phyloP scores from a whole-genome alignment of 2,797 vertebrate genomes.

The Rhynchonycteris naso region DNA sequence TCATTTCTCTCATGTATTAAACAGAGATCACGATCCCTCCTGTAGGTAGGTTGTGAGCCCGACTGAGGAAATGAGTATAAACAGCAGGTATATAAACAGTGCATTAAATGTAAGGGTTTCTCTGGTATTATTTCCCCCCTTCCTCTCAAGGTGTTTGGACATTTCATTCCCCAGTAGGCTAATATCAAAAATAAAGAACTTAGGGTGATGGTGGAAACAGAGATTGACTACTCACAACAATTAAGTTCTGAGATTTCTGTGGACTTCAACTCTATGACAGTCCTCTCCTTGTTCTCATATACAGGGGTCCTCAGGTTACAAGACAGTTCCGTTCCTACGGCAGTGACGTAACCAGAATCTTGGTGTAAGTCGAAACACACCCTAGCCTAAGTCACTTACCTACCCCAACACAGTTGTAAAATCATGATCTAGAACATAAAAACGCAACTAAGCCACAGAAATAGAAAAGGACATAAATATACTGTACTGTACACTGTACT shows the following conservation, averaged over 20 bases:
- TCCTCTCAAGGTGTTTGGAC: rapidly evolving
- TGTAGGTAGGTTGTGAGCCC: background rate
- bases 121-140: rapidly evolving
- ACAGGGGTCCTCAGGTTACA: no score
- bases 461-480: no score
- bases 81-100: background rate
- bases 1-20: rapidly evolving
- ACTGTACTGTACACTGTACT: no score
- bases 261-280: background rate
- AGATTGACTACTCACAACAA: background rate
- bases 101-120: background rate
- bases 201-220: background rate
- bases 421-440: no score
- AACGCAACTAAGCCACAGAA: no score
- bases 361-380: no score
- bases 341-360: no score
- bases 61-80: rapidly evolving
- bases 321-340: no score
- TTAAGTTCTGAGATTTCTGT: background rate
- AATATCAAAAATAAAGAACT: background rate
- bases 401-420: no score
- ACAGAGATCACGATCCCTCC: background rate
- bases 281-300: background rate
- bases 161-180: background rate
- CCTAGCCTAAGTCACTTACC: no score